Evolutionary conservation across 2,797 vertebrate genomes (phyloP).

Genomic region (Pipistrellus pygmaeus): DNA sequence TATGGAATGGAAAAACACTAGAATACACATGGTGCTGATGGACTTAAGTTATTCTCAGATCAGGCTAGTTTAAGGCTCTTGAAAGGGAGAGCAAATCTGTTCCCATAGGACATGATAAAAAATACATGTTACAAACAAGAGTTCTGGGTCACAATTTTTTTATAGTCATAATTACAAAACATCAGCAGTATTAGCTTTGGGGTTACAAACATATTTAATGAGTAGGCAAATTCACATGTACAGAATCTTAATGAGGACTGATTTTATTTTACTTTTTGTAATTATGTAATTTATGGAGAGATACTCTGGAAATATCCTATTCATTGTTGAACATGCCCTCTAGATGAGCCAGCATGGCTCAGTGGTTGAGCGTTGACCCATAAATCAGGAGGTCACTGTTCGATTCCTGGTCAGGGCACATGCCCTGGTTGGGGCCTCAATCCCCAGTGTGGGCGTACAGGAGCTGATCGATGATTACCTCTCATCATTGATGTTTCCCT

Average conservation of each 20-base stretch:
- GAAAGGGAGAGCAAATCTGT: background rate
- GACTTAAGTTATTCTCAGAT: slow-evolving; percentile 22
- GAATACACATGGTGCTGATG: background rate
- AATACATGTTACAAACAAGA: background rate
- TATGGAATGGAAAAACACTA: background rate
- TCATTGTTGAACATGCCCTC: background rate
- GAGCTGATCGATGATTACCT: no score
- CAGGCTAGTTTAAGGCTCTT: slow-evolving; percentile 22
- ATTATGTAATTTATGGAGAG: slow-evolving; percentile 17
- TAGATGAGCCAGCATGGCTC: no score
- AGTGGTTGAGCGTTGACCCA: no score
- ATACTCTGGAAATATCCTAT: background rate
- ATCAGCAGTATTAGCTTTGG: background rate
- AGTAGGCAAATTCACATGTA: slow-evolving; percentile 32
- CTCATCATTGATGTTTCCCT: no score
- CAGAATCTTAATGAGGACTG: background rate
- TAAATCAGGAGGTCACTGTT: no score
- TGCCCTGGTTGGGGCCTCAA: no score
- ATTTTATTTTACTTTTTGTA: slow-evolving; percentile 14
- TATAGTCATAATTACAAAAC: slow-evolving; percentile 4
- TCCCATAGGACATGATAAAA: background rate
- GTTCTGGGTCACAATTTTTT: background rate
- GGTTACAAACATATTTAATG: background rate
- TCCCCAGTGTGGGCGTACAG: no score
- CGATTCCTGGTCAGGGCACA: no score